Evolutionary conservation across 2,113 vertebrate genomes (phyloP).

Genomic region (Salvelinus fontinalis): DNA sequence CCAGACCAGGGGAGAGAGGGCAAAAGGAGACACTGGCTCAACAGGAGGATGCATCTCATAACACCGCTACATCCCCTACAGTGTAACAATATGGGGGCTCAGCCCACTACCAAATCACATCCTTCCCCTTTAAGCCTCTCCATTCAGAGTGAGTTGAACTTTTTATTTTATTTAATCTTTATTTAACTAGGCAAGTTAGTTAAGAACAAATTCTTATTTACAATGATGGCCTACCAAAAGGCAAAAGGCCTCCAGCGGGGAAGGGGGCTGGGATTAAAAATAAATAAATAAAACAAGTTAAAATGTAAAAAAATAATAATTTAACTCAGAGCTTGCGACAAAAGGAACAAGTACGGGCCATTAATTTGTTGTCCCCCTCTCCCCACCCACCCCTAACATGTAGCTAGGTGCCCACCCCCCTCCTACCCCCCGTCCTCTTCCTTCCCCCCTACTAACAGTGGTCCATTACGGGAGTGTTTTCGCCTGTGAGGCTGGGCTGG

Average conservation of each 20-base stretch:
- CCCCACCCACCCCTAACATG: not conserved
- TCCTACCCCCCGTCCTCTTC: conserved; percentile 24
- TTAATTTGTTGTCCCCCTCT: conserved; percentile 37
- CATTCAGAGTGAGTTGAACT: not conserved
- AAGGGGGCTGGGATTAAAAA: too few species aligned
- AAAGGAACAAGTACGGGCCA: conserved; percentile 47
- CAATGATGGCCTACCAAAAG: too few species aligned
- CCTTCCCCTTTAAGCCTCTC: conserved; percentile 5
- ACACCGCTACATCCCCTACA: too few species aligned
- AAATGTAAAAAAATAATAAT: too few species aligned
- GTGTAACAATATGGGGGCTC: not conserved
- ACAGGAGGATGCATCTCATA: not conserved
- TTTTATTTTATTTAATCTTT: too few species aligned
- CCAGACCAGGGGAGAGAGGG: not conserved
- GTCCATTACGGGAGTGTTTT: conserved; percentile 56
- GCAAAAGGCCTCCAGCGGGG: too few species aligned
- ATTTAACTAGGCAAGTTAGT: too few species aligned
- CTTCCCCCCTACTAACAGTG: conserved; percentile 21
- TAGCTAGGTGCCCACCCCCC: conserved; percentile 16
- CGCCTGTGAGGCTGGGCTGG: conserved; percentile 51
- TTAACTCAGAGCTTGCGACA: conserved; percentile 24
- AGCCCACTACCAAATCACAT: not conserved
- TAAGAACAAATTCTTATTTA: too few species aligned
- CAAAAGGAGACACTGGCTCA: not conserved
- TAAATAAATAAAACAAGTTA: too few species aligned